Percentiles rank a stretch among this genome's conserved stretches.
These are phyloP conservation scores for Nephrotoma guestfalica DNA, from an alignment of 2,888 invertebrate genomes.

Conservation along the genomic window DNA sequence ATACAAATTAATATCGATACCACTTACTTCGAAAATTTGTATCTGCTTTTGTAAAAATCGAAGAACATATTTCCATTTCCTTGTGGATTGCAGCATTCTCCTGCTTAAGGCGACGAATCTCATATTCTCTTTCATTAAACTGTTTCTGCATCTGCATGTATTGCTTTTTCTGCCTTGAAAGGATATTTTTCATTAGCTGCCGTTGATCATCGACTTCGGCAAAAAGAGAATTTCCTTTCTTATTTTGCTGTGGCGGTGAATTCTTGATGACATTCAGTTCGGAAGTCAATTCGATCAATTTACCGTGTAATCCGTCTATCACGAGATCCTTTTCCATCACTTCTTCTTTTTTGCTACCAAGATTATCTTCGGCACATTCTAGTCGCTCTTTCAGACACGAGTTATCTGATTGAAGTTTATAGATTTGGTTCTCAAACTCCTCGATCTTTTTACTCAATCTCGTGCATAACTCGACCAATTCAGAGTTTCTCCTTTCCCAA, in stretches of 20 bases:
- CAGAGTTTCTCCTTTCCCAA: constrained; percentile 22
- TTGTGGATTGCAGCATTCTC: constrained; percentile 29
- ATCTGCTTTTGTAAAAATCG: constrained; percentile 28
- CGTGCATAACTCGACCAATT: constrained; percentile 4
- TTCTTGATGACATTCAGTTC: constrained; percentile 22
- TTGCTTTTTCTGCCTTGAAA: constrained; percentile 43
- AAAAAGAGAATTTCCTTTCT: constrained; percentile 47
- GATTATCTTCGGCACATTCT: constrained; percentile 26
- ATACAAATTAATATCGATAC: not conserved
- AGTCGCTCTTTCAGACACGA: constrained; percentile 24
- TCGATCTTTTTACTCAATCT: constrained; percentile 23
- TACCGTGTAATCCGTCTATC: constrained; percentile 28
- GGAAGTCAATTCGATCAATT: constrained; percentile 25
- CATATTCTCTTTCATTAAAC: constrained; percentile 26
- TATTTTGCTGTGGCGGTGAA: constrained; percentile 23
- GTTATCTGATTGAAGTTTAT: constrained; percentile 9
- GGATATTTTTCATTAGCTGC: constrained; percentile 43
- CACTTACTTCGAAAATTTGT: constrained; percentile 25
- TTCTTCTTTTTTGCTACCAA: constrained; percentile 25
- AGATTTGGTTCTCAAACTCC: constrained; percentile 20
- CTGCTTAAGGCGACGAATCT: constrained; percentile 27
- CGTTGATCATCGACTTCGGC: constrained; percentile 51
- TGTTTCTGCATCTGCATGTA: constrained; percentile 35
- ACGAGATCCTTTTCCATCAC: constrained; percentile 25
- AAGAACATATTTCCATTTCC: constrained; percentile 26